Evolutionary conservation across 2,113 vertebrate species (phyloP), one percentile per base, ranked within the genome.

Genomic region (Lagopus leucura): DNA sequence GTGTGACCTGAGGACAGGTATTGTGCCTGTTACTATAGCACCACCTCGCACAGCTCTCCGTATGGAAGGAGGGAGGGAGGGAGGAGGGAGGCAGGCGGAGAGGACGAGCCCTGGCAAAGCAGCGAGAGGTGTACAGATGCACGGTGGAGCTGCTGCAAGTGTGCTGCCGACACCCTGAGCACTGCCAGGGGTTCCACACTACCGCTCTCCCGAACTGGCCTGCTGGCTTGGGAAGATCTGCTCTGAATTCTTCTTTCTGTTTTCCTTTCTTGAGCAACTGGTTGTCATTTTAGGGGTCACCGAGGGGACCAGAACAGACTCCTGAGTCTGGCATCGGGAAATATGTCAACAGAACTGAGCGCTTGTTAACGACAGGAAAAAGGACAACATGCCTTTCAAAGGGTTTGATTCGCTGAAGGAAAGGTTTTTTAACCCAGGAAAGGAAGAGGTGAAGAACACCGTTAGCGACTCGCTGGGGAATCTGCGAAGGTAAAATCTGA

Each of bases 401-500:
- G 98, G 97, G 36, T 97, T 99, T n/a, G 17, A 96, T 70, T 97
- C 98, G 40, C 97, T 99, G 95, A 99, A 98, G 95, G 98, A 99
- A 92, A 98, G 98, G 95, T 96, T 99, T 96, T 82, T 99, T 86
- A 99, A 98, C 71, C 98, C 99, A 48, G 98, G 98, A 67, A 99
- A 98, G 77, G 98, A 99, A 97, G 98, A 99, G 89, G 97, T 98
- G 97, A 99, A 99, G 98, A 98, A 97, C 70, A 97, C 96, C 3
- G 82, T 99, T 76, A 98, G 98, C 10, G 98, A 99, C 88, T 98
- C 98, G 1, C 86, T 99, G 89, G 99, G 99, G 86, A 98, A 98
- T 95, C 97, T 99, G 90, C 99, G 98, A 98, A 99, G 99, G 99
- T 99, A 98, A 99, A 98, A 95, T 60, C 58, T 61, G 61, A 84